Conservation (phyloP, 2,888 invertebrate species). For the Adelognathus sp. region DNA sequence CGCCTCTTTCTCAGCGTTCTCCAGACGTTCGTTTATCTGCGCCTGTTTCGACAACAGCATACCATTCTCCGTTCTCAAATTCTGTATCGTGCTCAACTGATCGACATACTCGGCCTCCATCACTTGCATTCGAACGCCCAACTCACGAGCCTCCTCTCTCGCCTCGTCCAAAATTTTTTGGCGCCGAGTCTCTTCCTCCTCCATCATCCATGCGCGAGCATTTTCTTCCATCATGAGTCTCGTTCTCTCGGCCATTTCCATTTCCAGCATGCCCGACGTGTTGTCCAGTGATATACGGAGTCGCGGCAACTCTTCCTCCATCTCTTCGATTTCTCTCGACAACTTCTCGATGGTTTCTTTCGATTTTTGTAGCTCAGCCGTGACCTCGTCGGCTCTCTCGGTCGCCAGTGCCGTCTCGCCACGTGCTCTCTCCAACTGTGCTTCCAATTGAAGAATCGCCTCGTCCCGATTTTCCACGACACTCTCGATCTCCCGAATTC, state of each 20-base stretch:
- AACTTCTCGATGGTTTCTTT: too few relatives aligned
- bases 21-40: slow-evolving; percentile 79
- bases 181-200: slow-evolving; percentile 4
- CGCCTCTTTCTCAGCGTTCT: slow-evolving; percentile 74
- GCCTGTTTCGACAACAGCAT: slow-evolving; percentile 74
- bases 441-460: slow-evolving; percentile 69
- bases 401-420: slow-evolving; percentile 55
- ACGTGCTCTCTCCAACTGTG: slow-evolving; percentile 57
- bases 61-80: slow-evolving; percentile 73
- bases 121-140: slow-evolving; percentile 77
- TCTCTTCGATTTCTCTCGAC: slow-evolving; percentile 60
- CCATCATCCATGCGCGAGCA: slow-evolving; percentile 1
- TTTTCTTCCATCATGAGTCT: not conserved
- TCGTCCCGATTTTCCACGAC: slow-evolving; percentile 69
- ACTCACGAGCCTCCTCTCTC: slow-evolving; percentile 77
- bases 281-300: too few relatives aligned
- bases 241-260: not conserved
- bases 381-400: slow-evolving; percentile 58
- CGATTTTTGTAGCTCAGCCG: slow-evolving; percentile 57
- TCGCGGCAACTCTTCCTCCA: slow-evolving; percentile 59
- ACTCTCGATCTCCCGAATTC: slow-evolving; percentile 68
- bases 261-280: slow-evolving; percentile 18
- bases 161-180: slow-evolving; percentile 73
- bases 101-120: slow-evolving; percentile 77
- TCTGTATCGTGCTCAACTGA: slow-evolving; percentile 73